Evolutionary conservation across 1,140 invertebrate genomes (phyloP), one percentile per base, ranked within the genome.

Genomic region (Drosophila punjabiensis): DNA sequence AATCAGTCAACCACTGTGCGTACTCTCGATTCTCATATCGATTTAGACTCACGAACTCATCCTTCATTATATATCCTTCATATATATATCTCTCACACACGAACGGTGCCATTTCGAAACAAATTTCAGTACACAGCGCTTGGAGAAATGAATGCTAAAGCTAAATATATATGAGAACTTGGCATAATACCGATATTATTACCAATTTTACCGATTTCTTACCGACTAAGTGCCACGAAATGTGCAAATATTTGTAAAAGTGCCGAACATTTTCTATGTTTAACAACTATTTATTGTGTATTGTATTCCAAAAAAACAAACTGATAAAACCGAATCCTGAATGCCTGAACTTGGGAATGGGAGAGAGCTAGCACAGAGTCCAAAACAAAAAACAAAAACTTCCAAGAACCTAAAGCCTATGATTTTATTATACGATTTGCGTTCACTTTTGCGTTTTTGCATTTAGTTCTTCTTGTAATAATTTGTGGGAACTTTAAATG

Each of bases 281-380:
- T 78, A 82, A 86, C 75, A 52, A 74, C 76, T 76, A 84, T 91
- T 78, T 85, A 91, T 91, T 91, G 83, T 91, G 88, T 91, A 88
- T 91, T 78, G 67, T 82, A 81, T 88, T 87, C 78, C 41, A 81
- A 91, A 53, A 35, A 37, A 32, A 30, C 4, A 30, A 81, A 86
- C 81, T 33, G 30, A 30, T 13, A 67, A 79, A 86, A 85, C 64
- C 62, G 77, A 79, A 84, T 82, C 80, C 83, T 89, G 33, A 56
- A 56, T 58, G 83, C 84, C 91, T 91, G 92, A 92, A 92, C 91
- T 92, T 92, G 91, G 91, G 91, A 92, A 91, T 92, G 89, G 91
- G 91, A 92, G 91, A 92, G 91, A 92, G 91, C 91, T 92, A 92
- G 91, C 88, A 92, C 85, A 92, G 88, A 92, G 86, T 92, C 82